Base-by-base conservation (phyloP, 2,888 invertebrate species). In the Oscheius sp. region DNA sequence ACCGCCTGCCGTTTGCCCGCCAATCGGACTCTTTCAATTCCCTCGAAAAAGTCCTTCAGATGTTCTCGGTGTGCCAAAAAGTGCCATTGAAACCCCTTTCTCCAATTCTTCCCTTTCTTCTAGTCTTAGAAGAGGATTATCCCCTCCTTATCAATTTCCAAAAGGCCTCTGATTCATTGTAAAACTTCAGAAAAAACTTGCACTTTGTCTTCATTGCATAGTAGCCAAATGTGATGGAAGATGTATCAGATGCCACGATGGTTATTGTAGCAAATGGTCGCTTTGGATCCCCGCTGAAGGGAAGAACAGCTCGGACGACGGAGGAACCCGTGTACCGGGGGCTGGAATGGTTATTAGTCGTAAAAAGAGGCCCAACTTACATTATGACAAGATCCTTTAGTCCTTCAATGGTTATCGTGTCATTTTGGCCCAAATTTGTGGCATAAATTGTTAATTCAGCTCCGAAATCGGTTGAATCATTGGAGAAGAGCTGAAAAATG, bases 401-500 rank as follows among this genome's bases (percentile, higher is more conserved):
- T 49, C 49, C 49, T 13, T 49, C 49, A n/a, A 49, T 49, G 16
- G 13, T 5, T 7, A 49, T 49, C 2, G 49, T n/a, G 13, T 49
- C 49, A 18, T 18, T 18, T n/a, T 49, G 16, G 16, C n/a, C 16
- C 18, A 49, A 49, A 49, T 18, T 16, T n/a, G 16, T 49, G 16
- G 49, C 49, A 13, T 49, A 49, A 13, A 49, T 49, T n/a, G 16
- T 16, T 13, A 49, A 49, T 49, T 49, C 6, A 49, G 49, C 58
- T 3, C 35, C 35, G 35, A 6, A 35, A 9, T 35, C 35, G 5
- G 35, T 35, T 6, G 35, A 35, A 23, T 53, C 53, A 21, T 53
- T 53, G 53, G 53, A 53, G 53, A 53, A 53, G 53, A 53, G 53
- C 21, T 53, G 53, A 53, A 16, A 25, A 53, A 53, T 9, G 23